Base-by-base conservation (phyloP, 2,888 invertebrate species). In the Salticus scenicus region DNA sequence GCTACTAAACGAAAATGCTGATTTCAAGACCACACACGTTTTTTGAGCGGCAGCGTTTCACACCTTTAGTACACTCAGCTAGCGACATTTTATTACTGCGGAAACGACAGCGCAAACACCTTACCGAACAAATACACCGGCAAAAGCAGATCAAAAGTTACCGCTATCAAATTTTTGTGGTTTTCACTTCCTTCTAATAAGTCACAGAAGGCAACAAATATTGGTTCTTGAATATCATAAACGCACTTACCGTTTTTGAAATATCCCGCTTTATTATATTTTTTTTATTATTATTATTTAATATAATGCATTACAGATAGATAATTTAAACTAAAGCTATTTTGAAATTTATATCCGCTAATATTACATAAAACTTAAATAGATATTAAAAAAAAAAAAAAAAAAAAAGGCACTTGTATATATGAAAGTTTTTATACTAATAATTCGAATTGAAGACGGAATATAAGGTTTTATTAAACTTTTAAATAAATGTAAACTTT, bases 61-160 rank as follows among this genome's bases (percentile, higher is more conserved):
- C 83, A 84, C 83, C 83, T 84, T 84, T 24, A 42, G 33, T 31
- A 83, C 66, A 82, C 81, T 72, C 76, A 73, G 41, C n/a, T 27
- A 33, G 57, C 51, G 71, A 41, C 63, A 47, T 83, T 81, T 83
- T 83, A 83, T 71, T 20, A 28, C 70, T 4, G 57, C 57, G 57
- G 57, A 57, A 57, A 57, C 57, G 57, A 57, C 57, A 57, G 57
- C 57, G 57, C 57, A 57, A 57, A 57, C 57, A 57, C 17, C 7
- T 47, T 12, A 12, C 12, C 47, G 2, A 24, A 2, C 20, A 20
- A 24, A 20, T 20, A 57, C 24, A 57, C 57, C 57, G 57, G 47
- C 47, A n/a, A 10, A 7, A 24, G 24, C 51, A 57, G 37, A 30
- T 84, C 77, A 84, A 77, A 57, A 77, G 66, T 8, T 14, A 7